Conservation (phyloP, 2,797 vertebrate genomes). For the Hypotaenidia philippensis region DNA sequence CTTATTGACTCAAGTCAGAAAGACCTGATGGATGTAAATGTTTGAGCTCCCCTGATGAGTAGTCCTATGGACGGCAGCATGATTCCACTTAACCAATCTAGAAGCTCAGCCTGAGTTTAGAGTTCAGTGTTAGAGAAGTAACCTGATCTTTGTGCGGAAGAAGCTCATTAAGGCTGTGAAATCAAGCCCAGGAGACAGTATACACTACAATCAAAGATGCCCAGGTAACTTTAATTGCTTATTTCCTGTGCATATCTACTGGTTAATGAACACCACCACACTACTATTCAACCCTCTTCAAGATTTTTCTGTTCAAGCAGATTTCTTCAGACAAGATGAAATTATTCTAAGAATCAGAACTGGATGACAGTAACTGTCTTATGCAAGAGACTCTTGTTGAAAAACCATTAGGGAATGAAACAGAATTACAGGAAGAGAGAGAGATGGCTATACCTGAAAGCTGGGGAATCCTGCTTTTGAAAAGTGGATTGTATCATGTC, state of each 20-base stretch:
- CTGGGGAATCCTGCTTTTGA: background rate
- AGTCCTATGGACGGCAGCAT: background rate
- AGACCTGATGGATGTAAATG: rapidly evolving
- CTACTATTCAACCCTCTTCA: background rate
- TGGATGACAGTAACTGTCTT: background rate
- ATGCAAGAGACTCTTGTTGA: background rate
- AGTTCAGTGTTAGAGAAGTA: background rate
- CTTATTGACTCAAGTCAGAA: background rate
- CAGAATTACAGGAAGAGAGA: background rate
- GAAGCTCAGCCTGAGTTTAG: background rate
- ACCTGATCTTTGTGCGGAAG: background rate
- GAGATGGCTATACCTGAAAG: background rate
- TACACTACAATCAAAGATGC: background rate
- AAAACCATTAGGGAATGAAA: background rate
- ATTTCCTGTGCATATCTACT: background rate
- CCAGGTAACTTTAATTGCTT: background rate
- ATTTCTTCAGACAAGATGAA: background rate
- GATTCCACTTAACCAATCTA: background rate
- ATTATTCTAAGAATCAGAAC: background rate
- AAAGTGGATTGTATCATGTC: background rate
- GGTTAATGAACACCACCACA: background rate
- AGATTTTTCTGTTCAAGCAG: background rate
- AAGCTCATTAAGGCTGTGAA: background rate
- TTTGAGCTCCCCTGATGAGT: background rate
- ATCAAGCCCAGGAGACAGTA: background rate